These are phyloP conservation scores for Drosophila falleni DNA, from an alignment of 2,888 invertebrate genomes.

Conservation along the genomic window DNA sequence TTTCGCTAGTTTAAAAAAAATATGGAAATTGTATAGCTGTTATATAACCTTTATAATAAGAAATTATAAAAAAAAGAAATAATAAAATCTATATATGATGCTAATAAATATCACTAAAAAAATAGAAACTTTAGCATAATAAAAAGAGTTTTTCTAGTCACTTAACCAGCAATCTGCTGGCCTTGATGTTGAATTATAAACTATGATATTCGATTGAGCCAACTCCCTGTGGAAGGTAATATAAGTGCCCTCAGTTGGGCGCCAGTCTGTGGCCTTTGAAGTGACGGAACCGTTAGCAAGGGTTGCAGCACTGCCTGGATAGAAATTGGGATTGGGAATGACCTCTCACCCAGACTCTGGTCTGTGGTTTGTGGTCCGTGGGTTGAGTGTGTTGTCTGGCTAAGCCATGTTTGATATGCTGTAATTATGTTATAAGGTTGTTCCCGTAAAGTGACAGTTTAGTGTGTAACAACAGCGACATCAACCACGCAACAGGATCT, in stretches of 20 bases:
- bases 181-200: neutral
- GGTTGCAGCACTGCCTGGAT: slow-evolving; percentile 21
- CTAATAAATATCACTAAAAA: neutral
- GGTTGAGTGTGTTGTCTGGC: slow-evolving; percentile 26
- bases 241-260: slow-evolving; percentile 25
- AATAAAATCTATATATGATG: too few relatives aligned
- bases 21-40: too few relatives aligned
- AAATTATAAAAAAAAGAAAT: neutral
- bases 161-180: neutral
- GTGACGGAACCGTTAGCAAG: slow-evolving; percentile 17
- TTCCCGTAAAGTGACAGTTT: slow-evolving; percentile 72
- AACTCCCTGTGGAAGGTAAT: neutral
- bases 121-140: neutral
- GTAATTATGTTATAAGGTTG: slow-evolving; percentile 81
- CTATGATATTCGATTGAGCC: neutral
- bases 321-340: slow-evolving; percentile 5
- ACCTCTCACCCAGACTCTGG: slow-evolving; percentile 35
- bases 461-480: slow-evolving; percentile 50
- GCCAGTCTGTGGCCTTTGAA: slow-evolving; percentile 1
- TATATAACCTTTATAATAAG: neutral
- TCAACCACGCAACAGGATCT: slow-evolving; percentile 17
- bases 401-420: slow-evolving; percentile 75
- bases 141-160: neutral
- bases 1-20: too few relatives aligned
- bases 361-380: neutral